Evolutionary conservation across 2,797 vertebrate genomes (phyloP), one percentile per base, ranked within the genome.

Genomic region (Acipenser oxyrinchus): DNA sequence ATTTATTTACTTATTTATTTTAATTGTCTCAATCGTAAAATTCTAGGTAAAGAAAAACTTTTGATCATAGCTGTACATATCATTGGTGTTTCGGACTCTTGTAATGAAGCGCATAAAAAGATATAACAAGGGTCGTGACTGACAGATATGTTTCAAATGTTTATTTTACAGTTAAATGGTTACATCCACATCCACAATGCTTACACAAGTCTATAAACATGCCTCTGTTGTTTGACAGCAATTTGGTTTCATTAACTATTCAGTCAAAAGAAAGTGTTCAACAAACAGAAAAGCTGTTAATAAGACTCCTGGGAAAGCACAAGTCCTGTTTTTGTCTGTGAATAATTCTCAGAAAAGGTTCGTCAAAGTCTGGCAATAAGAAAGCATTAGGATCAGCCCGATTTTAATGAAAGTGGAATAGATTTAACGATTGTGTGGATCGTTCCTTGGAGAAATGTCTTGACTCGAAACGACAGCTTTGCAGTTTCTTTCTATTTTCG

Each of bases 201-300:
- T 18, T 18, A 18, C 18, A 18, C 37, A 37, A 37, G 37, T 4
- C 10, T 13, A 13, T 58, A 58, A 58, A 58, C 12, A 7, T 58
- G 12, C 15, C 55, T 13, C 10, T n/a, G 12, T 58, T 11, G 55
- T 37, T 13, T 58, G 55, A n/a, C 55, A 58, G 55, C 12, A 11
- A 57, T 49, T 60, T 1, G 6, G 6, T 75, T 84, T 79, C 73
- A 84, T 78, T 82, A 84, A 83, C 82, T 76, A 75, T 67, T 79
- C 73, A 81, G 68, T 53, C 23, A 73, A 80, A 72, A 65, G 50
- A 63, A 77, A 78, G 79, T 72, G 57, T 79, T 79, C 67, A 62
- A 23, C 63, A 81, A 82, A 88, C 83, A 74, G 75, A 83, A 59
- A 37, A 71, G 72, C 73, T 73, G 74, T 85, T 79, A 74, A 73